phyloP scores from a whole-genome alignment of 2,888 invertebrate genomes.

The Lobophora halterata region DNA sequence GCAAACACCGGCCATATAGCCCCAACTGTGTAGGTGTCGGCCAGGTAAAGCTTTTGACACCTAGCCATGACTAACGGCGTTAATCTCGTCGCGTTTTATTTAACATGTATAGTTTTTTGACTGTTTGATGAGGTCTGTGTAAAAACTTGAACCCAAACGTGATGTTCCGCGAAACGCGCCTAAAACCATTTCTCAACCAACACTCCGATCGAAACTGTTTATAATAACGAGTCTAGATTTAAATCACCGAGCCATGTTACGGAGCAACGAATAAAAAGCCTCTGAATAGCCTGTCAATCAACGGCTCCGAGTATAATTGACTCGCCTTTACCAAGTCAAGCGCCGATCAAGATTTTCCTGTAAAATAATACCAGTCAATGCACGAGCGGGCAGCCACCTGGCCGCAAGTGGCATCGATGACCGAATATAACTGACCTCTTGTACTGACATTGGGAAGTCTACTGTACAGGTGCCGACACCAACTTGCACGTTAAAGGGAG shows the following conservation, averaged over 20 bases:
- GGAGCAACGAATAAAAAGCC: slow-evolving; percentile 16
- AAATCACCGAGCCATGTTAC: slow-evolving; percentile 12
- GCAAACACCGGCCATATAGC: slow-evolving; percentile 58
- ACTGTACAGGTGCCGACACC: slow-evolving; percentile 5
- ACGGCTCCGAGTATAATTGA: slow-evolving; percentile 37
- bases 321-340: slow-evolving; percentile 40
- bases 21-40: slow-evolving; percentile 65
- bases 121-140: slow-evolving; percentile 54
- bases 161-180: slow-evolving; percentile 47
- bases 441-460: slow-evolving; percentile 8
- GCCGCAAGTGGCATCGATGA: slow-evolving; percentile 50
- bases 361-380: slow-evolving; percentile 38
- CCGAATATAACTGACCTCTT: slow-evolving; percentile 53
- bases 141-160: slow-evolving; percentile 44
- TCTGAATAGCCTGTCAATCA: slow-evolving; percentile 52
- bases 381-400: slow-evolving; percentile 49
- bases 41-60: slow-evolving; percentile 81
- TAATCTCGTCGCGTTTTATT: slow-evolving; percentile 71
- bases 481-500: no score
- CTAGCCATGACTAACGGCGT: slow-evolving; percentile 66
- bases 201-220: slow-evolving; percentile 20
- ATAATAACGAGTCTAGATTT: slow-evolving; percentile 26
- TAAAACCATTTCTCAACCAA: slow-evolving; percentile 9
- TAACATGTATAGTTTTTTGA: slow-evolving; percentile 63
- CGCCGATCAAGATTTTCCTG: slow-evolving; percentile 43